Evolutionary conservation across 1,140 invertebrate species (phyloP), one percentile per base, ranked within the genome.

Genomic region (Cephus cinctus): DNA sequence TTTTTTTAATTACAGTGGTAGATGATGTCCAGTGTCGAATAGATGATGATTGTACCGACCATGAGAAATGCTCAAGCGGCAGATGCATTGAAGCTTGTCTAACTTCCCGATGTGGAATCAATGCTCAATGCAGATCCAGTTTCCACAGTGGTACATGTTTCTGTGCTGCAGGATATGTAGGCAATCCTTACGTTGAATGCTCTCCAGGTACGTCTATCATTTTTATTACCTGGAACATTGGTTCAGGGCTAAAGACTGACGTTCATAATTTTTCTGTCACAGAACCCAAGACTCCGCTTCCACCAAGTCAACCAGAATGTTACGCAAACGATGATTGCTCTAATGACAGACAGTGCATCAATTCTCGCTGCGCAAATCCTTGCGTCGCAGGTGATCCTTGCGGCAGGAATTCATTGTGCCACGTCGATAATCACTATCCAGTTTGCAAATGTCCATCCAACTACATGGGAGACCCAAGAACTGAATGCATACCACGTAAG

Each of bases 131-230:
- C 57, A 84, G 80, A 61, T 83, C 89, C 2, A 66, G 80, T 5
- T 82, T 85, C 52, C 91, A 95, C 64, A 81, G 82, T 47, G 86
- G 86, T 2, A 79, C 86, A 11, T 96, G 92, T 62, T 78, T 80
- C 8, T 96, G 93, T 71, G 81, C 89, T 9, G 68, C 81, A 5
- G 86, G 87, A 11, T 94, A 90, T 66, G 80, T 79, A 27, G 92
- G 92, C 57, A 92, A 94, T 72, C 83, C 92, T 16, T 83, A 89
- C 65, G 76, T 89, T 21, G 88, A 92, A 66, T 96, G 92, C 64
- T 83, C 79, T 22, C 72, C 75, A 67, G 73, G 83, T 85, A 80
- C 62, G 59, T 65, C 20, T 22, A 12, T 19, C 18, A 9, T 0
- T 31, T 19, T 45, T 47, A 44, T 11, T 14, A 19, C 11, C 45